A percentile compares a stretch with the other conserved stretches of the same genome.
phyloP scores from a whole-genome alignment of 2,113 vertebrate genomes.

The Onychorhynchus coronatus region DNA sequence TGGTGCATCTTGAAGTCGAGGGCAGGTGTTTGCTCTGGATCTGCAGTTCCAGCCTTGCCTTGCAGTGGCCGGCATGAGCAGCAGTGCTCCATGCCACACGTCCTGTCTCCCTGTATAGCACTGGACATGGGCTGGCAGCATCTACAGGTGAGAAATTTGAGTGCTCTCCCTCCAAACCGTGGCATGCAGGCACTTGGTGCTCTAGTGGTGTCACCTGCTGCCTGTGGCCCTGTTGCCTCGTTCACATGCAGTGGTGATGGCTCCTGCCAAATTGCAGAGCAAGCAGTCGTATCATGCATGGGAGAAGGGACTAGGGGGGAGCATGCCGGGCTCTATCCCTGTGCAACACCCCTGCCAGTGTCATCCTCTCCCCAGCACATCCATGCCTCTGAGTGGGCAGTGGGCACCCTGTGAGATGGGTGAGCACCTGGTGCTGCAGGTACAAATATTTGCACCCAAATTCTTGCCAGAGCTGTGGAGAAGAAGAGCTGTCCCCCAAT shows the following conservation, averaged over 20 bases:
- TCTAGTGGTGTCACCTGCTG: neutral
- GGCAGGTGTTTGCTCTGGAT: neutral
- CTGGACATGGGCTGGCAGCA: neutral
- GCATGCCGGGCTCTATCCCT: neutral
- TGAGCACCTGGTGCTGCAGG: neutral
- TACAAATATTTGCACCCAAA: neutral
- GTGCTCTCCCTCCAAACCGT: neutral
- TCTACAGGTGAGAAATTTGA: neutral
- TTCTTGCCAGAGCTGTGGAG: neutral
- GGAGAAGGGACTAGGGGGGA: neutral
- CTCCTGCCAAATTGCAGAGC: neutral
- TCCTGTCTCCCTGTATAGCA: neutral
- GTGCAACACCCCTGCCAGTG: neutral
- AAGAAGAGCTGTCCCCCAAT: neutral
- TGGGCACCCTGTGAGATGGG: neutral
- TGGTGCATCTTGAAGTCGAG: neutral
- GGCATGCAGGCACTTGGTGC: neutral
- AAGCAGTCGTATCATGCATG: neutral
- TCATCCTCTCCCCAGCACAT: neutral
- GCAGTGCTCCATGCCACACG: neutral
- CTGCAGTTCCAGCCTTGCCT: neutral
- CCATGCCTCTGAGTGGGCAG: neutral
- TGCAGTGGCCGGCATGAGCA: rapidly evolving
- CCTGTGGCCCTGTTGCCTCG: neutral
- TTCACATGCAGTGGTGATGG: rapidly evolving